Conservation (phyloP, 2,797 vertebrate species). For the Morelia viridis region DNA sequence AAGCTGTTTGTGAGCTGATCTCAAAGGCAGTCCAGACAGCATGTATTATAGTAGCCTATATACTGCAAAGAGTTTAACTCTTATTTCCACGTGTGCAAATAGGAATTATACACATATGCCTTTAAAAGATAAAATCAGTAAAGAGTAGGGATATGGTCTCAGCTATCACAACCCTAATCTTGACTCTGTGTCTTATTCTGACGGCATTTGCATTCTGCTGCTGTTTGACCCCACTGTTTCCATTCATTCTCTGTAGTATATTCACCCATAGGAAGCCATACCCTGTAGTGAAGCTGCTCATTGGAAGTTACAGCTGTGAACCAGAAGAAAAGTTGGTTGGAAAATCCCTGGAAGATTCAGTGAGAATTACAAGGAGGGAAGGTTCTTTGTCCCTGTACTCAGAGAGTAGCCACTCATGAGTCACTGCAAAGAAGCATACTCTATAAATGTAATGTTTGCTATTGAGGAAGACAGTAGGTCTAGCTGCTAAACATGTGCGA, state of each 20-base stretch:
- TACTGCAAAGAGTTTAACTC: neutral
- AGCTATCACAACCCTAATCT: neutral
- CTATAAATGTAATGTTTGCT: neutral
- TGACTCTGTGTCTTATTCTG: neutral
- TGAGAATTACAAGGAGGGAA: neutral
- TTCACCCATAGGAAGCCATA: neutral
- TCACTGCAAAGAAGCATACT: neutral
- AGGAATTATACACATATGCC: neutral
- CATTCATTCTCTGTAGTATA: neutral
- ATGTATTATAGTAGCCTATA: neutral
- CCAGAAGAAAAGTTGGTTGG: neutral
- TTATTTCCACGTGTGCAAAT: neutral
- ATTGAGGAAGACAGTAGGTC: neutral
- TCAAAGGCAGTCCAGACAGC: neutral
- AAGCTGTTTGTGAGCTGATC: neutral
- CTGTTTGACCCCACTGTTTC: neutral
- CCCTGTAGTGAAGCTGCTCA: neutral
- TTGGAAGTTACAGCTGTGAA: neutral
- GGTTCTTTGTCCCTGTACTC: neutral
- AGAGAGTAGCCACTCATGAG: neutral
- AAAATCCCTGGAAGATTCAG: neutral
- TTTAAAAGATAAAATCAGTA: neutral
- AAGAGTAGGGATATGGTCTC: neutral
- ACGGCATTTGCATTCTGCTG: neutral
- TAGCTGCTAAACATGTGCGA: neutral